Percentiles rank a stretch among this genome's conserved stretches.
Conservation (phyloP, 2,888 invertebrate species). For the Maniola hyperantus region DNA sequence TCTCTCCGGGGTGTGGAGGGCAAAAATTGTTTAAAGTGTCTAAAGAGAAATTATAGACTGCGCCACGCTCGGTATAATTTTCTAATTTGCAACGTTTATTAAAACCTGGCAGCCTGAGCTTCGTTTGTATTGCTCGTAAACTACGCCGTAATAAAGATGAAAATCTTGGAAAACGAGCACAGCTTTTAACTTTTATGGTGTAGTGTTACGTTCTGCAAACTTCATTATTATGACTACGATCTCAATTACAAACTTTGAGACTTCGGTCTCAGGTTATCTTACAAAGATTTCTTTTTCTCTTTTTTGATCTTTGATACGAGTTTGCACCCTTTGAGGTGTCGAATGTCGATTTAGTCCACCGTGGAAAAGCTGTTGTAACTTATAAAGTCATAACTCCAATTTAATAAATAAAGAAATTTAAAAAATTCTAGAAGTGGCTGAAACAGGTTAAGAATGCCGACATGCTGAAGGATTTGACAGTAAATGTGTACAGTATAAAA, state of each 20-base stretch:
- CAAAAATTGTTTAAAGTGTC: conserved; percentile 20
- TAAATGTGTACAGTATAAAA: no score
- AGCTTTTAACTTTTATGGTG: conserved; percentile 1
- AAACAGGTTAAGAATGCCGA: no score
- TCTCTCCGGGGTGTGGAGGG: conserved; percentile 15
- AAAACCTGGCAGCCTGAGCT: conserved; percentile 7
- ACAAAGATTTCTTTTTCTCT: neutral
- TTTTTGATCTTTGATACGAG: neutral
- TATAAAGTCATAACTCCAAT: no score
- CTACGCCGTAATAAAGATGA: conserved; percentile 1
- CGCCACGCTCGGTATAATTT: conserved; percentile 17
- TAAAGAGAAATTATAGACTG: conserved; percentile 19
- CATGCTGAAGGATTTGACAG: no score
- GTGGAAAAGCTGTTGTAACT: no score
- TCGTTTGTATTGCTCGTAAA: conserved; percentile 12
- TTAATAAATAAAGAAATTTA: no score
- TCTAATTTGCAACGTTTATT: conserved; percentile 14
- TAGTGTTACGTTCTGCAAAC: conserved; percentile 11
- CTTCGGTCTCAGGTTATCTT: neutral
- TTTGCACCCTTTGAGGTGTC: no score
- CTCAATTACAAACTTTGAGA: neutral
- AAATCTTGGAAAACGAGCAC: conserved; percentile 17
- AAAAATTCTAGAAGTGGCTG: no score
- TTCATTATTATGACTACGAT: neutral
- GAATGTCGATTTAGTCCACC: no score